Evolutionary conservation across 2,888 invertebrate species (phyloP), one percentile per base, ranked within the genome.

Genomic region (Himalopsyche tibetana): DNA sequence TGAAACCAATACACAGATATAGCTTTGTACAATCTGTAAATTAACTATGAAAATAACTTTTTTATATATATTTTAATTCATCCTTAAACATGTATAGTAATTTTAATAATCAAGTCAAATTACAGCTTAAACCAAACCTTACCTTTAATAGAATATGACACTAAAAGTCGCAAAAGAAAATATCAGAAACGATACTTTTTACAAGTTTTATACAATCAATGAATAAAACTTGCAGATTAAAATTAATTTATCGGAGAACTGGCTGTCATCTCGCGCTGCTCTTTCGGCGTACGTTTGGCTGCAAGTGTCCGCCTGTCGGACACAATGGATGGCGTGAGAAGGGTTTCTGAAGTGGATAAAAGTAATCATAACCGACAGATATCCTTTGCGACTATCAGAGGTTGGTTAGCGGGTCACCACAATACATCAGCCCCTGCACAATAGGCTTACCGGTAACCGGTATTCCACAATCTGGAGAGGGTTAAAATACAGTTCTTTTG

Each of bases 361-460:
- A 88, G 88, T 88, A 88, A 88, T 88, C 86, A 86, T 85, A 88
- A 88, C 88, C 85, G 88, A 88, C 88, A 88, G 86, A 82, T 85
- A 85, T 85, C 86, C 86, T 63, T 63, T 63, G 19, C 63, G 63
- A 63, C 63, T 63, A 63, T 63, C 63, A 63, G 11, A 63, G 63
- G 19, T 63, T 19, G 63, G 63, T 63, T 63, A 63, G 63, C 63
- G 63, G 63, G 63, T 19, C 8, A 63, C 63, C 63, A 63, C 63
- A 63, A 63, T 63, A 11, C 9, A 19, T 63, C 28, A 63, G 19
- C 19, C 28, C 19, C 28, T 28, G 28, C 63, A 63, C 63, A 63
- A 63, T 63, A 63, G 63, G 19, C 63, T 63, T 63, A 63, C 63
- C 63, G 63, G 63, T 63, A 63, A 63, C 63, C 63, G n/a, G 63